A percentile compares a stretch with the other conserved stretches of the same genome.
Conservation (phyloP, 2,113 vertebrate genomes). For the Columbina picui region DNA sequence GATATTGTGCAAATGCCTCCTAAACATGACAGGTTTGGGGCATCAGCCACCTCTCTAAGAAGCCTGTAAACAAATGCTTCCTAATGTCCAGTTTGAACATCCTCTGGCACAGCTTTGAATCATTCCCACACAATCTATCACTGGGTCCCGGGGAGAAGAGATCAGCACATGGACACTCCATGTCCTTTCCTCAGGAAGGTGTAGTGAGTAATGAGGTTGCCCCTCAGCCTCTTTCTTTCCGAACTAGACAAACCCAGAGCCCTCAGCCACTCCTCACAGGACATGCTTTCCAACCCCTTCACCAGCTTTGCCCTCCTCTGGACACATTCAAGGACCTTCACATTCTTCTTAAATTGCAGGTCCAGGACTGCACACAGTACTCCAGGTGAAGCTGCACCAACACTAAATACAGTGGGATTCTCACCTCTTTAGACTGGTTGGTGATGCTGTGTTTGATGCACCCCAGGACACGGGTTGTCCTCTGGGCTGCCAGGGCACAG, state of each 20-base stretch:
- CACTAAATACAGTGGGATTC: background rate
- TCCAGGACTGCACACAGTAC: no score
- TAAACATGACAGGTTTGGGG: background rate
- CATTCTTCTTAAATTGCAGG: background rate
- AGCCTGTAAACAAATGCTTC: background rate
- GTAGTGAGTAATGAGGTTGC: background rate
- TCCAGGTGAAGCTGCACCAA: no score
- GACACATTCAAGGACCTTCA: background rate
- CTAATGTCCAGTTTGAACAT: background rate
- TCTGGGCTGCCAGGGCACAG: background rate
- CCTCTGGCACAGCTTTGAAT: background rate
- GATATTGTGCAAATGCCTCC: background rate
- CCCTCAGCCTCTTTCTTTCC: background rate
- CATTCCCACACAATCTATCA: rapidly evolving
- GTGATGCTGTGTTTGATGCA: background rate
- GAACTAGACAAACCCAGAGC: background rate
- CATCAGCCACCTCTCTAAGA: rapidly evolving
- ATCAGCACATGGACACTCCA: background rate
- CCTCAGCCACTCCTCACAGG: rapidly evolving
- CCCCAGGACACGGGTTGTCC: background rate
- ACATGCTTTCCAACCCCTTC: background rate
- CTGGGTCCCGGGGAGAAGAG: background rate
- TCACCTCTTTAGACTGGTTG: background rate
- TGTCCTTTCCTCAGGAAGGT: background rate
- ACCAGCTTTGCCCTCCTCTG: background rate